Percentiles rank a stretch among this genome's conserved stretches.
Evolutionary conservation across 2,797 vertebrate species (phyloP).

Genomic region (Xerus rutilus): DNA sequence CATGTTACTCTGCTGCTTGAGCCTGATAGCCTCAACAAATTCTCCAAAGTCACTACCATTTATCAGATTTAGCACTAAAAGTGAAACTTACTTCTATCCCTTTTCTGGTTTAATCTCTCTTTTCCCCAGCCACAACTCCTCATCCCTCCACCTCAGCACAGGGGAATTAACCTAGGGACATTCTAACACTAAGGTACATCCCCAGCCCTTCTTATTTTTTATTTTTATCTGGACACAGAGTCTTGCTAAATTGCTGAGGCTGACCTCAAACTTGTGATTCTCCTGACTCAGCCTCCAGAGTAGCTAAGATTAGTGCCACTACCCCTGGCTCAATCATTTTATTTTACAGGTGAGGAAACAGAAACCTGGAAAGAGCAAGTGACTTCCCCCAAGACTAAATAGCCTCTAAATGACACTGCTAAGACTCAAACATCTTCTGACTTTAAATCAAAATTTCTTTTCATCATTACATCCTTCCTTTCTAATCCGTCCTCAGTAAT

Average conservation of each 20-base stretch:
- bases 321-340: neutral
- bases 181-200: neutral
- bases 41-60: conserved; percentile 25
- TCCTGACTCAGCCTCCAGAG: neutral
- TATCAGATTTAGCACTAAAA: neutral
- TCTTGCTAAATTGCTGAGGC: neutral
- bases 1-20: neutral
- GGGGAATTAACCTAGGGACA: neutral
- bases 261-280: neutral
- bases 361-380: conserved; percentile 2
- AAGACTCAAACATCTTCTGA: neutral
- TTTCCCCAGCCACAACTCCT: neutral
- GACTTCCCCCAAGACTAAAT: neutral
- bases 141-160: neutral
- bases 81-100: neutral
- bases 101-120: neutral
- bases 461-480: conserved; percentile 23
- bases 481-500: conserved; percentile 26
- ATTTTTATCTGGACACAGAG: neutral
- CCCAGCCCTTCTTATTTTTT: neutral
- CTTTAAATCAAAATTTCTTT: conserved; percentile 44
- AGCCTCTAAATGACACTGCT: conserved; percentile 4
- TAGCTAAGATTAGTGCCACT: too few species aligned
- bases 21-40: conserved; percentile 2
- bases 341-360: conserved; percentile 57